Conservation (phyloP, 1,140 invertebrate species). For the Calephelis nemesis region DNA sequence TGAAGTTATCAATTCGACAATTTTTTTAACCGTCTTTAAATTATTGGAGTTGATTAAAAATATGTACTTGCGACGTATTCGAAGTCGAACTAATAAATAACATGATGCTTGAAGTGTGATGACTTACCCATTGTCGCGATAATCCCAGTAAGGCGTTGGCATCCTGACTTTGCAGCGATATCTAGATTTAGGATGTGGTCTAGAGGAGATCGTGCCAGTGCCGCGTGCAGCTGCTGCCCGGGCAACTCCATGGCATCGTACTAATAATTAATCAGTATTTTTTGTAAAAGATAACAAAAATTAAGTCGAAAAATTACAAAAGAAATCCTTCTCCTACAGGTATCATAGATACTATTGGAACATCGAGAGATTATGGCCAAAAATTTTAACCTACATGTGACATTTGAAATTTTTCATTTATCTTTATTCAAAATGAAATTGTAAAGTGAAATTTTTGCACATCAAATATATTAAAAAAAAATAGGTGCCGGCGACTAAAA, state of each 20-base stretch:
- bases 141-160: conserved; percentile 61
- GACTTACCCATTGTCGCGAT: conserved; percentile 56
- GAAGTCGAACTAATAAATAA: too few relatives aligned
- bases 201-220: conserved; percentile 47
- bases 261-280: conserved; percentile 32
- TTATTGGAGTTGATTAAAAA: neutral
- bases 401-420: too few relatives aligned
- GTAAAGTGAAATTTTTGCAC: too few relatives aligned
- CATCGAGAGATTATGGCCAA: too few relatives aligned
- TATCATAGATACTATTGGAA: too few relatives aligned
- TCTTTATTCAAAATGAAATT: too few relatives aligned
- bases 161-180: conserved; percentile 52
- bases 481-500: too few relatives aligned
- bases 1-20: too few relatives aligned
- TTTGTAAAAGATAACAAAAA: conserved; percentile 2
- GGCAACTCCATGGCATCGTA: conserved; percentile 65
- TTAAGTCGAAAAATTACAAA: neutral
- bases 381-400: too few relatives aligned
- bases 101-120: neutral
- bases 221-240: conserved; percentile 54
- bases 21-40: too few relatives aligned
- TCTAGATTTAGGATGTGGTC: conserved; percentile 61
- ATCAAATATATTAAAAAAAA: too few relatives aligned
- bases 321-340: too few relatives aligned
- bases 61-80: neutral